Conservation (phyloP, 2,797 vertebrate species). For the Anguilla megastoma region DNA sequence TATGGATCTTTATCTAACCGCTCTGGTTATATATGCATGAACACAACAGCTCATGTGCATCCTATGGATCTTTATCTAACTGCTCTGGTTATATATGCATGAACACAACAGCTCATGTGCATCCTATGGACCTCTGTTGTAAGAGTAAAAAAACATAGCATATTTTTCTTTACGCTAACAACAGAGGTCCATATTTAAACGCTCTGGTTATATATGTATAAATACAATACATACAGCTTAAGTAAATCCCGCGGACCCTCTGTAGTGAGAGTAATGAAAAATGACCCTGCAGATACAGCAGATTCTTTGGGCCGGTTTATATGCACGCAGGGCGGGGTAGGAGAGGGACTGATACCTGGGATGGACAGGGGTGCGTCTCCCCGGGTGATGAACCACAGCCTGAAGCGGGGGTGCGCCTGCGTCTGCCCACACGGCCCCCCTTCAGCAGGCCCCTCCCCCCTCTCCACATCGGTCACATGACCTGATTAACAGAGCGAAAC, state of each 20-base stretch:
- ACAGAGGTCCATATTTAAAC: no score
- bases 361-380: slow-evolving; percentile 59
- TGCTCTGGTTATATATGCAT: not conserved
- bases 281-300: no score
- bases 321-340: not conserved
- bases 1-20: not conserved
- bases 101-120: not conserved
- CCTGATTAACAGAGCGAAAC: slow-evolving; percentile 24
- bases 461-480: slow-evolving; percentile 29
- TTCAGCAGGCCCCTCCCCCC: slow-evolving; percentile 21
- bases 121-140: not conserved
- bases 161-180: no score
- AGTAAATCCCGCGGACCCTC: not conserved
- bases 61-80: not conserved
- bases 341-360: slow-evolving; percentile 70
- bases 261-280: not conserved
- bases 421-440: slow-evolving; percentile 29
- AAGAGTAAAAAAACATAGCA: no score
- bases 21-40: not conserved
- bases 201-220: not conserved
- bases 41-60: not conserved
- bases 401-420: slow-evolving; percentile 66
- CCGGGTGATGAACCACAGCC: slow-evolving; percentile 77
- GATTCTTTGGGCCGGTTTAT: not conserved
- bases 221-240: not conserved